These are phyloP conservation scores for Xiphorhynchus erythropygius DNA, from an alignment of 2,797 vertebrate genomes.

Conservation along the genomic window DNA sequence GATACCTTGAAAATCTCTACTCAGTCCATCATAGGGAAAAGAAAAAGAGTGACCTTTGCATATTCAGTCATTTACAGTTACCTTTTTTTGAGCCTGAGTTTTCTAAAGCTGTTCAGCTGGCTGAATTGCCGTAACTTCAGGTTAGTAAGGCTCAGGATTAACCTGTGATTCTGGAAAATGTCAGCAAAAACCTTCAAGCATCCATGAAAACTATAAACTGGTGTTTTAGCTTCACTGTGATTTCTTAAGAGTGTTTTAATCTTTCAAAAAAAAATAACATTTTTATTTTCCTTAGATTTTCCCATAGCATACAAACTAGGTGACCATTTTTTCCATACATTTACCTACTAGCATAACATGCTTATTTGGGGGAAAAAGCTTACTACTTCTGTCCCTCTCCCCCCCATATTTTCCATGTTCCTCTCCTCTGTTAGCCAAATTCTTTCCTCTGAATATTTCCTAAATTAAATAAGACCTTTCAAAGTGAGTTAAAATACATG, in stretches of 20 bases:
- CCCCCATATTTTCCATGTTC: neutral
- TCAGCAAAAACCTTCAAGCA: neutral
- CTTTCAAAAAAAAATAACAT: neutral
- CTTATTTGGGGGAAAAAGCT: neutral
- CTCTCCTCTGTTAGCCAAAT: neutral
- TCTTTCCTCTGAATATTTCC: neutral
- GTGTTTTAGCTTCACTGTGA: neutral
- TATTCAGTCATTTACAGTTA: neutral
- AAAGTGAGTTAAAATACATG: neutral
- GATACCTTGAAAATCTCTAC: neutral
- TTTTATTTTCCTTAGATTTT: accelerated
- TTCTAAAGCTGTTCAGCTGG: neutral
- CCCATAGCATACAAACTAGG: neutral
- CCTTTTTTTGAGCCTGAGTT: neutral
- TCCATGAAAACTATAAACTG: neutral
- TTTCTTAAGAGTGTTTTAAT: neutral
- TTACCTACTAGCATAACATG: neutral
- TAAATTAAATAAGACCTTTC: neutral
- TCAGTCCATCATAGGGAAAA: neutral
- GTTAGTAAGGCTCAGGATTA: neutral
- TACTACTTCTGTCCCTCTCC: neutral
- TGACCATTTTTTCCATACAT: neutral
- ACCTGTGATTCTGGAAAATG: neutral
- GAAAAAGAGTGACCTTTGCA: neutral
- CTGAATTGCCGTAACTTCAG: neutral